These are phyloP conservation scores for Emydoidea blandingii DNA, from an alignment of 2,797 vertebrate genomes.

Conservation along the genomic window DNA sequence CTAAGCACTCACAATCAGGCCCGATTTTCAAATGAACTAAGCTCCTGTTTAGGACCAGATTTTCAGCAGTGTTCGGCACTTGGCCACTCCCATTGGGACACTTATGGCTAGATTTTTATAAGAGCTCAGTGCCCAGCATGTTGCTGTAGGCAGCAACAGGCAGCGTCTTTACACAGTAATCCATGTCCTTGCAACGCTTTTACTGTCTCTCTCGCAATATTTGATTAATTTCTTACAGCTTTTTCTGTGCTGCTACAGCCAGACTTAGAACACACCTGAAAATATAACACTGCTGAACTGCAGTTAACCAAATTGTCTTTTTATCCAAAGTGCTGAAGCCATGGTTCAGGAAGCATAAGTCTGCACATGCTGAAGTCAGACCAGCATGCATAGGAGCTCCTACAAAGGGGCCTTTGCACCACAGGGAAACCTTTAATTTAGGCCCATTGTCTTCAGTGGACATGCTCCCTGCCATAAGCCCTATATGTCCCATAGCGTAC, in stretches of 20 bases:
- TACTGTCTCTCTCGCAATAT: background rate
- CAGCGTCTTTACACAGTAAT: background rate
- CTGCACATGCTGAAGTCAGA: constrained; percentile 1
- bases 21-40: background rate
- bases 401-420: background rate
- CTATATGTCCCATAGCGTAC: background rate
- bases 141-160: background rate
- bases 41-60: background rate
- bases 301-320: constrained; percentile 40
- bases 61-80: background rate
- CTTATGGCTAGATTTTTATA: background rate
- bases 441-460: background rate
- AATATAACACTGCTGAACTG: background rate
- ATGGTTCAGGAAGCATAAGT: background rate
- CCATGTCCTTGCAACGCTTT: background rate
- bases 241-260: background rate
- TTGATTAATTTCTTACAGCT: background rate
- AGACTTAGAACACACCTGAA: background rate
- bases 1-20: background rate
- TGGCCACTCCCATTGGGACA: background rate
- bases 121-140: background rate
- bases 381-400: background rate
- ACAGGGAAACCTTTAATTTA: background rate
- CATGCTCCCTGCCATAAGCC: background rate
- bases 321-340: background rate